Evolutionary conservation across 2,113 vertebrate species (phyloP), one percentile per base, ranked within the genome.

Genomic region (Philantomba maxwellii): DNA sequence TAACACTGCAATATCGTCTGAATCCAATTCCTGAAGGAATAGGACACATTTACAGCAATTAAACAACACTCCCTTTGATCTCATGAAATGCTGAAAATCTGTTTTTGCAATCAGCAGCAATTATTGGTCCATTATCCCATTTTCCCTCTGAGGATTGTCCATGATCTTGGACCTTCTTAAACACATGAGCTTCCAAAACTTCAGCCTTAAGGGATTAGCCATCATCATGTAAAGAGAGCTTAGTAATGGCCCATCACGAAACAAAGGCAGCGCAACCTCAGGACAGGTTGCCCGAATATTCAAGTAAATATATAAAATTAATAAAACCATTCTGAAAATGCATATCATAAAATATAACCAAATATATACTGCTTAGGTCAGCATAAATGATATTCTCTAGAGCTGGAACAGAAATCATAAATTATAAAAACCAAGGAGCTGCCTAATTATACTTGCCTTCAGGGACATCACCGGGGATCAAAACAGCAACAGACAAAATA

Each of bases 21-120:
- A 90, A 91, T 78, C 55, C 30, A 91, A 14, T 88, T 96, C 95
- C 92, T 81, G 2, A 87, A 80, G 94, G 96, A 49, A 91, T n/a
- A 55, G 57, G 49, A 64, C 70, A 51, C 96, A 97, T 96, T 96
- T 97, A 96, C 15, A 96, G 96, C 96, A 97, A 96, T 98, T 97
- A 97, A 98, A 96, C 51, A 93, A 75, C 30, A 70, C 53, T 94
- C 80, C 15, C 45, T 89, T 86, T 97, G 89, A 95, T 57, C 86
- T 95, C 73, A 26, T 55, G 70, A 96, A 91, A 95, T 82, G 87
- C n/a, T 92, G 82, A 95, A 97, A 93, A 96, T 93, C 92, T 97
- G 93, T 95, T 98, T 96, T 93, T 0, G 3, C 51, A 94, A 92
- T 94, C 91, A 95, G 51, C 13, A 80, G 88, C 96, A 96, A 96